Percentiles rank a stretch among this genome's conserved stretches.
Evolutionary conservation across 2,113 vertebrate species (phyloP).

Genomic region (Nycticorax nycticorax): DNA sequence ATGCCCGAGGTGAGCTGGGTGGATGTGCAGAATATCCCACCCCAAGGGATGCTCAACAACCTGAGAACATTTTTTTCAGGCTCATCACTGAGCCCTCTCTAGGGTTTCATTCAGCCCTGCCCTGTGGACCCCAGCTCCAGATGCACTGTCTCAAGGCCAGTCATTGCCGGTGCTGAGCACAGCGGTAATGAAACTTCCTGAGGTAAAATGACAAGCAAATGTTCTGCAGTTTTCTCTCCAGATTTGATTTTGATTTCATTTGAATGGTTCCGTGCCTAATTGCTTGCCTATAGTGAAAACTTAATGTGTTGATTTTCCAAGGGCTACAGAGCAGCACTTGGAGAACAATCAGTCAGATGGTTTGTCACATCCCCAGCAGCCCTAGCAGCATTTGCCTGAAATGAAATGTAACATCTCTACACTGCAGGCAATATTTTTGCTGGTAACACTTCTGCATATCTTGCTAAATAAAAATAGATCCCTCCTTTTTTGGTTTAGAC

Average conservation of each 20-base stretch:
- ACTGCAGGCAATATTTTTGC: constrained; percentile 60
- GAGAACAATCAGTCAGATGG: constrained; percentile 64
- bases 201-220: neutral
- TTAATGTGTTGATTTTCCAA: constrained; percentile 62
- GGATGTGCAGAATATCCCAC: neutral
- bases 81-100: neutral
- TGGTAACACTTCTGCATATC: constrained; percentile 17
- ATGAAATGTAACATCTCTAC: constrained; percentile 58
- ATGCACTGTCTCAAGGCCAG: neutral
- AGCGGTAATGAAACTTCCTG: neutral
- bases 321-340: constrained; percentile 54
- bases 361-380: constrained; percentile 61
- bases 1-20: fast-evolving
- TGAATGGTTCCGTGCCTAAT: constrained; percentile 55
- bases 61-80: neutral
- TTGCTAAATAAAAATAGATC: constrained; percentile 53
- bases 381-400: constrained; percentile 39
- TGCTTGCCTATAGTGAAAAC: constrained; percentile 60
- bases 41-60: neutral
- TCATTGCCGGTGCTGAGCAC: neutral
- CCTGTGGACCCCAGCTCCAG: neutral
- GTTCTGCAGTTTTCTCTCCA: constrained; percentile 28
- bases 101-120: neutral
- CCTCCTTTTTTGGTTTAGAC: neutral
- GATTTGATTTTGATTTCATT: constrained; percentile 57